Evolutionary conservation across 2,888 invertebrate genomes (phyloP), one percentile per base, ranked within the genome.

Genomic region (Physocephala rufipes): DNA sequence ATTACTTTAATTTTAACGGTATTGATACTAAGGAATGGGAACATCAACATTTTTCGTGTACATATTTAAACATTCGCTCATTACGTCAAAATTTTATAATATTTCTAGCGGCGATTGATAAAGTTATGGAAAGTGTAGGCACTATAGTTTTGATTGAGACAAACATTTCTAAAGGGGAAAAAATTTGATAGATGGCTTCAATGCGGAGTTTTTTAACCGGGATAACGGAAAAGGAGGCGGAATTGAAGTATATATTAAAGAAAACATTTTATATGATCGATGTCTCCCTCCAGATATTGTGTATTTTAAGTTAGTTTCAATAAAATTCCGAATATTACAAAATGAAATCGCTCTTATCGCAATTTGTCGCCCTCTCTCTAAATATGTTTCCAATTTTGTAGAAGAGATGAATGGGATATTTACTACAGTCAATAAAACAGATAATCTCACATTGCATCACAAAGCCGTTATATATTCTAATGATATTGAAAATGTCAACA

Each of bases 401-500:
- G 19, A n/a, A 16, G 71, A 67, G 36, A 28, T 71, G 4, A 61
- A 55, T 13, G 15, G 19, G 26, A 28, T 5, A 4, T 4, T 67
- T 45, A 71, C 55, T 28, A 36, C 51, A 19, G 58, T 62, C 2
- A 49, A 62, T n/a, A 66, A 62, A 62, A 71, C 12, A 12, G 21
- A 43, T 19, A 62, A n/a, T 19, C 16, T 43, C n/a, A 62, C 59
- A 28, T 16, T 7, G 36, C 51, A 12, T 1, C 63, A 70, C 45
- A 12, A 58, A 3, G 47, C 45, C n/a, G 64, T 70, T 55, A n/a
- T 58, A 1, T 58, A 26, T 26, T 70, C 59, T 1, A 24, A 55
- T 16, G 70, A 64, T 2, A 7, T 70, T 1, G 63, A 70, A 45
- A 47, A 64, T 58, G 19, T 58, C 26, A 24, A 59, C 51, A 51